Percentiles rank a stretch among this genome's conserved stretches.
Conservation (phyloP, 2,113 vertebrate genomes). For the Phrynosoma platyrhinos region DNA sequence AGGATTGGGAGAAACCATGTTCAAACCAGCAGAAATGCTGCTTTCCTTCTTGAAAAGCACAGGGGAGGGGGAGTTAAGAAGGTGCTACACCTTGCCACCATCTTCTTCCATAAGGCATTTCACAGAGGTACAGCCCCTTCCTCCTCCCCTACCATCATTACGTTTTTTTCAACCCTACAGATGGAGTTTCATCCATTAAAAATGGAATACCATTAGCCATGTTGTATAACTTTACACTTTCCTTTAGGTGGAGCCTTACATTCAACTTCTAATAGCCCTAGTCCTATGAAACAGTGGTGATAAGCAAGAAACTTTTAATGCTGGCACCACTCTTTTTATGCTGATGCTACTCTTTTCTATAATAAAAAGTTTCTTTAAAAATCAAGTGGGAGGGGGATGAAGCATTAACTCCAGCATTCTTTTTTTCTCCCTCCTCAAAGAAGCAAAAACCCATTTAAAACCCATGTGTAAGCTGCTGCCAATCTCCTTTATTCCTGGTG, state of each 20-base stretch:
- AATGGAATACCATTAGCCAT: background rate
- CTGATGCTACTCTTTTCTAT: conserved; percentile 47
- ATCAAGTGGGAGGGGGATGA: conserved; percentile 56
- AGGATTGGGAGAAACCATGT: conserved; percentile 32
- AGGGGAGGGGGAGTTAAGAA: background rate
- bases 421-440: conserved; percentile 34
- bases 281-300: conserved; percentile 36
- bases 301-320: background rate
- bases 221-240: background rate
- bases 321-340: conserved; percentile 23
- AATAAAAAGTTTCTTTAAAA: conserved; percentile 50
- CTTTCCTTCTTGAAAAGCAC: conserved; percentile 29
- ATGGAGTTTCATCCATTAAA: background rate
- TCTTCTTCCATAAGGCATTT: background rate
- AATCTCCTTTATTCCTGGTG: conserved; percentile 45
- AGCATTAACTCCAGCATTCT: conserved; percentile 54
- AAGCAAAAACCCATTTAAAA: conserved; percentile 67
- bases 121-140: background rate
- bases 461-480: conserved; percentile 60
- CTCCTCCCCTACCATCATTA: background rate
- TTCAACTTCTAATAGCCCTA: conserved; percentile 9
- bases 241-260: conserved; percentile 11
- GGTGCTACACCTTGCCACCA: conserved; percentile 11
- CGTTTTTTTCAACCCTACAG: background rate
- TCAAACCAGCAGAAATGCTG: background rate